phyloP scores from a whole-genome alignment of 1,140 invertebrate genomes.

The Cydia fagiglandana region DNA sequence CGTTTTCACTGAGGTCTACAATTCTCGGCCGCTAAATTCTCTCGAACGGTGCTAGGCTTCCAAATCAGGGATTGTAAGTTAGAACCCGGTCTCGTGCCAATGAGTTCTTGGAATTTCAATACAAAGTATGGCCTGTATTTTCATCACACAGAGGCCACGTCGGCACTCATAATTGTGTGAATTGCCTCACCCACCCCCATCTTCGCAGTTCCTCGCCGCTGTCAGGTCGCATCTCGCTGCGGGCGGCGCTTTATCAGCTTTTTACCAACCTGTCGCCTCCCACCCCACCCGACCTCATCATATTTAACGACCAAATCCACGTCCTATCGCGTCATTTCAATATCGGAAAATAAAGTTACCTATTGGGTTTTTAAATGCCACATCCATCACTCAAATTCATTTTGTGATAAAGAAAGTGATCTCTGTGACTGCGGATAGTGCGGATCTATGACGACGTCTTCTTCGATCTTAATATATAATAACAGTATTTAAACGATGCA shows the following conservation, averaged over 20 bases:
- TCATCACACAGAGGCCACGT: too few relatives aligned
- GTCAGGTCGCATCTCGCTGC: conserved; percentile 27
- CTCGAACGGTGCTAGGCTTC: too few relatives aligned
- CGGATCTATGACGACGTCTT: too few relatives aligned
- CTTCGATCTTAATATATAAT: background rate
- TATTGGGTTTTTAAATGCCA: background rate
- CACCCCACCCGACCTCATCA: conserved; percentile 19
- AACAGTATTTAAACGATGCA: too few relatives aligned
- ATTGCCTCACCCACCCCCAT: background rate
- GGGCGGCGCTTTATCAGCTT: conserved; percentile 29
- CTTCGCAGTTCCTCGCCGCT: conserved; percentile 8
- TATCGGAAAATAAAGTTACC: conserved; percentile 22
- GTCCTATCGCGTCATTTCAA: conserved; percentile 23
- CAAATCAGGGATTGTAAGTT: too few relatives aligned
- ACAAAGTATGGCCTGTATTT: too few relatives aligned
- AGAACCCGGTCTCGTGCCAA: too few relatives aligned
- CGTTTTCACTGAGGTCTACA: too few relatives aligned
- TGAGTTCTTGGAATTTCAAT: too few relatives aligned
- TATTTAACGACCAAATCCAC: conserved; percentile 23
- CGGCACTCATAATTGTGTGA: too few relatives aligned
- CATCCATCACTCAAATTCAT: background rate
- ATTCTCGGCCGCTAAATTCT: too few relatives aligned
- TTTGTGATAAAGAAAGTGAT: background rate
- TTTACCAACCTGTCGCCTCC: conserved; percentile 31
- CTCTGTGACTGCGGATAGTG: background rate